phyloP scores from a whole-genome alignment of 1,140 invertebrate genomes.

The Drosophila kikkawai region DNA sequence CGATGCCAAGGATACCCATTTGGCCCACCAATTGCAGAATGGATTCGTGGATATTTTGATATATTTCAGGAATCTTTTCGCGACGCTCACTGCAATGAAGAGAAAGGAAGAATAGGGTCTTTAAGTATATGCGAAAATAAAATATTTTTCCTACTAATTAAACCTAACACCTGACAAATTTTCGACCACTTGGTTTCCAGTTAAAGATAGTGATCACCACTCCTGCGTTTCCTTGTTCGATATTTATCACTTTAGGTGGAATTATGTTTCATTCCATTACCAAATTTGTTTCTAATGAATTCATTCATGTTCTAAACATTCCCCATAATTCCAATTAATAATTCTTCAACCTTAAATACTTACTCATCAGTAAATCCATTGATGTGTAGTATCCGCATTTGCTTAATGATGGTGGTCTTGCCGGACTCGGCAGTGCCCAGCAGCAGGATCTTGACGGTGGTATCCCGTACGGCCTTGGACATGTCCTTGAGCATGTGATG shows the following conservation, averaged over 20 bases:
- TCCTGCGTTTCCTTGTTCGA: not conserved
- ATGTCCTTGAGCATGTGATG: constrained; percentile 73
- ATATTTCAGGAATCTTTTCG: constrained; percentile 88
- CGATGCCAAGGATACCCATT: constrained; percentile 86
- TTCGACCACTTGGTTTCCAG: not conserved
- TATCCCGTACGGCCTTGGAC: constrained; percentile 64
- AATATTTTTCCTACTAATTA: not conserved
- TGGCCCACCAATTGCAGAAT: constrained; percentile 88
- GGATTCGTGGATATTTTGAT: constrained; percentile 89
- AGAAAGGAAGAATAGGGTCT: not conserved
- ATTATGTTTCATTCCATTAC: not conserved
- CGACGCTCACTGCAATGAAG: constrained; percentile 86
- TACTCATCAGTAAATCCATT: constrained; percentile 89
- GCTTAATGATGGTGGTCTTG: constrained; percentile 93
- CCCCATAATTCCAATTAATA: too few relatives aligned
- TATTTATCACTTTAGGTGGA: not conserved
- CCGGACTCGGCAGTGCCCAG: constrained; percentile 89
- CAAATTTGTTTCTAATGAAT: too few relatives aligned
- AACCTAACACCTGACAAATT: too few relatives aligned
- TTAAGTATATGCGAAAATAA: constrained; percentile 1
- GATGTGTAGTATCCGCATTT: constrained; percentile 93
- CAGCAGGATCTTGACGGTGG: constrained; percentile 88
- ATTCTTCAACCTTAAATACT: constrained; percentile 45
- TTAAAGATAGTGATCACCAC: not conserved
- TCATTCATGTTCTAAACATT: not conserved